Conservation (phyloP, 2,888 invertebrate genomes). For the Latrodectus elegans region DNA sequence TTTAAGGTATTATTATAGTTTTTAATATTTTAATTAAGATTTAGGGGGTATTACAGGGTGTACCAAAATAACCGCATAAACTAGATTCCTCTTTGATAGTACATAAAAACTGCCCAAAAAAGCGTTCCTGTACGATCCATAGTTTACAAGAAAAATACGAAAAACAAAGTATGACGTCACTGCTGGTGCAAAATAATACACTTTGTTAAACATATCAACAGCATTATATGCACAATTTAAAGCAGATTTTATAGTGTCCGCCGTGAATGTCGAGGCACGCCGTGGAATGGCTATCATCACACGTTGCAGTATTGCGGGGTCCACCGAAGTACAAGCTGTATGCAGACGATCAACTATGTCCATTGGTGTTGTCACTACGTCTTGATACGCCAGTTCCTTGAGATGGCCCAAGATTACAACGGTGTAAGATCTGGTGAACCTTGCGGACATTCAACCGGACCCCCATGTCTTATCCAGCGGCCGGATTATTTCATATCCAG, state of each 20-base stretch:
- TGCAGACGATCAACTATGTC: background rate
- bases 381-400: conserved; percentile 29
- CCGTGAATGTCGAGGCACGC: background rate
- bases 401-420: conserved; percentile 34
- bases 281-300: background rate
- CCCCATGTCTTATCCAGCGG: too few species aligned
- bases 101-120: too few species aligned
- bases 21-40: too few species aligned
- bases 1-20: too few species aligned
- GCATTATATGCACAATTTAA: conserved; percentile 4
- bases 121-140: background rate
- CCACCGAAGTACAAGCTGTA: conserved; percentile 17
- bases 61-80: too few species aligned
- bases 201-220: background rate
- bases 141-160: background rate
- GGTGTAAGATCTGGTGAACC: conserved; percentile 33
- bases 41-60: too few species aligned
- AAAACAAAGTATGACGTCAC: too few species aligned
- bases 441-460: too few species aligned
- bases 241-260: conserved; percentile 18
- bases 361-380: background rate
- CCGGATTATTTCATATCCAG: too few species aligned
- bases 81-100: too few species aligned
- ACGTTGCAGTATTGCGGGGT: background rate
- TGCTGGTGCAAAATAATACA: too few species aligned